These are phyloP conservation scores for Labroides dimidiatus DNA, from an alignment of 2,797 vertebrate genomes.

Conservation along the genomic window DNA sequence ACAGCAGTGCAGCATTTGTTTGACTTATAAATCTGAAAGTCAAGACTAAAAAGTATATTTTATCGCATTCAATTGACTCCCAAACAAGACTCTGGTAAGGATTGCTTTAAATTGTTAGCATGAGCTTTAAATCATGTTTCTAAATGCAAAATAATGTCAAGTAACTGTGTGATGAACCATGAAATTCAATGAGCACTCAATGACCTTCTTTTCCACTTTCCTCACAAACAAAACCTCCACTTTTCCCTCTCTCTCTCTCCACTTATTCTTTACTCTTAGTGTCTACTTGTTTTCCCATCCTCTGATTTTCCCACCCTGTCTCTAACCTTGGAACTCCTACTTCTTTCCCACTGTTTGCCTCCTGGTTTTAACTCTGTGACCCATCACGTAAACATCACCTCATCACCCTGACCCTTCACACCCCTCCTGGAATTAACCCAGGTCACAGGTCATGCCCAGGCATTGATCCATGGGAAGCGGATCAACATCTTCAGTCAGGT, in stretches of 20 bases:
- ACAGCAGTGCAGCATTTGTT: no score
- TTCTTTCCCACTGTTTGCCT: constrained; percentile 26
- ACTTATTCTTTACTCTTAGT: constrained; percentile 16
- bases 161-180: no score
- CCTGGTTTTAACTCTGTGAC: constrained; percentile 17
- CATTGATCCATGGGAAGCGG: constrained; percentile 46
- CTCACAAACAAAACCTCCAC: neutral
- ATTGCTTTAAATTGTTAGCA: no score
- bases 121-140: no score
- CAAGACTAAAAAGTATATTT: no score
- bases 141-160: no score
- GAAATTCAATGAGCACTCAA: neutral
- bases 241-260: neutral
- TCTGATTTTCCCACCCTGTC: constrained; percentile 1
- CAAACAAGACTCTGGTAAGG: no score
- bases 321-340: constrained; percentile 13
- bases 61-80: no score
- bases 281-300: neutral
- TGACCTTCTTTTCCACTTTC: constrained; percentile 1
- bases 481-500: constrained; percentile 43
- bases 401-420: constrained; percentile 39
- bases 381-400: constrained; percentile 30
- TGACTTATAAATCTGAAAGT: no score
- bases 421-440: constrained; percentile 36
- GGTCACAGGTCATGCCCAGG: constrained; percentile 33